Evolutionary conservation across 2,888 invertebrate genomes (phyloP), one percentile per base, ranked within the genome.

Genomic region (Drosophila leonis): DNA sequence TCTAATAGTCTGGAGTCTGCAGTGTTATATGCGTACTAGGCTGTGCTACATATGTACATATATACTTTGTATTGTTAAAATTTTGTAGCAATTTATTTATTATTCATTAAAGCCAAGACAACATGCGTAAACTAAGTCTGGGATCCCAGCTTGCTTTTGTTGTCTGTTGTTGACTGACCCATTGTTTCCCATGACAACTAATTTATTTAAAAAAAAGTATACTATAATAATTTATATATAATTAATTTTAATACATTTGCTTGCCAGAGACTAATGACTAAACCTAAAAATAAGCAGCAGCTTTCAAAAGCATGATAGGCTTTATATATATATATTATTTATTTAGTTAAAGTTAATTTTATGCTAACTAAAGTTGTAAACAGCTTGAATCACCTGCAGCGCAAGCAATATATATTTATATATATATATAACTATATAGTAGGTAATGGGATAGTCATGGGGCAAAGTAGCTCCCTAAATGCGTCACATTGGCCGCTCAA

Each of bases 401-500:
- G 7, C 13, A 37, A 48, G 29, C 35, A 18, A 31, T 42, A 62
- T 33, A 33, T 1, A 24, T 24, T 3, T 24, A 24, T 52, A 51
- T 29, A 29, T 13, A 39, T 39, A 13, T 15, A 55, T 18, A 18
- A 0, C 7, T 29, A 24, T 24, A 27, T 39, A 39, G 12, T n/a
- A 15, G 24, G 35, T 6, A 35, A 20, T n/a, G 27, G 29, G 24
- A 29, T 35, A 56, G 49, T 68, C 59, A 66, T 57, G 44, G 12
- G 15, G 13, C 66, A 27, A 29, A 31, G 37, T 46, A 37, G n/a
- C 37, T 72, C 33, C 31, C 8, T 13, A 37, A 60, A 35, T 42
- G 74, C 75, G 70, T 66, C 78, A 65, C 65, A 75, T 55, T 54
- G 48, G 8, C 51, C 18, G 18, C 39, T 55, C 54, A 35, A 46